phyloP scores from a whole-genome alignment of 2,888 invertebrate species.

The Bursaphelenchus okinawaensis region DNA sequence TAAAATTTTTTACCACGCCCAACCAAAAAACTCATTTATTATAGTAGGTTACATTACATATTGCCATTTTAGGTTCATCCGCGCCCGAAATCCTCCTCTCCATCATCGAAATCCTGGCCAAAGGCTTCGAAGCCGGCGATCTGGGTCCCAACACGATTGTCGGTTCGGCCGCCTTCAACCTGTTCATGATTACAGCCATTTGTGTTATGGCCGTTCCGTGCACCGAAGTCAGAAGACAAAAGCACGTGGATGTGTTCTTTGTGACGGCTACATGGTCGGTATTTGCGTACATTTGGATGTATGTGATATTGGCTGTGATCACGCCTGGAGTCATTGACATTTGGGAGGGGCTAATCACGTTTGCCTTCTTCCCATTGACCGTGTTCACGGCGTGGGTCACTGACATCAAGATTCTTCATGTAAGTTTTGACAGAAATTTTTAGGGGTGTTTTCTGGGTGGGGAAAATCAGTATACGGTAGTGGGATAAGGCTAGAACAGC shows the following conservation, averaged over 20 bases:
- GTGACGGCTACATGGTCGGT: conserved; percentile 89
- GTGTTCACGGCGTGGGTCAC: conserved; percentile 93
- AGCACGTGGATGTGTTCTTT: conserved; percentile 75
- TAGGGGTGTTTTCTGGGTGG: background rate
- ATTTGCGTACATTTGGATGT: conserved; percentile 93
- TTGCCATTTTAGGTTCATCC: conserved; percentile 69
- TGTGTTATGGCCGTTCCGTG: conserved; percentile 67
- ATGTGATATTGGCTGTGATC: conserved; percentile 81
- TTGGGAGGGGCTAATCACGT: conserved; percentile 95
- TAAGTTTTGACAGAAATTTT: background rate
- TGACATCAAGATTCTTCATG: conserved; percentile 67
- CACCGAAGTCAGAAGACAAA: conserved; percentile 51
- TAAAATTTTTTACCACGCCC: too few relatives aligned
- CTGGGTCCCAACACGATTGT: conserved; percentile 93
- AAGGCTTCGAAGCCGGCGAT: conserved; percentile 89
- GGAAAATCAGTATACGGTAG: too few relatives aligned
- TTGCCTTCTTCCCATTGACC: conserved; percentile 90
- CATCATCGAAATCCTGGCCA: conserved; percentile 80
- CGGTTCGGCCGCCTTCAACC: conserved; percentile 90
- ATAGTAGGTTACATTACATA: background rate
- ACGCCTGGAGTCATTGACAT: conserved; percentile 65
- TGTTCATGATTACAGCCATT: conserved; percentile 92
- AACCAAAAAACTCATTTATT: background rate
- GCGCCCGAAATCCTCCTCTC: conserved; percentile 96
- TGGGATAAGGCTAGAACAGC: too few relatives aligned